Conservation (phyloP, 2,113 vertebrate species). For the Macaca nemestrina region DNA sequence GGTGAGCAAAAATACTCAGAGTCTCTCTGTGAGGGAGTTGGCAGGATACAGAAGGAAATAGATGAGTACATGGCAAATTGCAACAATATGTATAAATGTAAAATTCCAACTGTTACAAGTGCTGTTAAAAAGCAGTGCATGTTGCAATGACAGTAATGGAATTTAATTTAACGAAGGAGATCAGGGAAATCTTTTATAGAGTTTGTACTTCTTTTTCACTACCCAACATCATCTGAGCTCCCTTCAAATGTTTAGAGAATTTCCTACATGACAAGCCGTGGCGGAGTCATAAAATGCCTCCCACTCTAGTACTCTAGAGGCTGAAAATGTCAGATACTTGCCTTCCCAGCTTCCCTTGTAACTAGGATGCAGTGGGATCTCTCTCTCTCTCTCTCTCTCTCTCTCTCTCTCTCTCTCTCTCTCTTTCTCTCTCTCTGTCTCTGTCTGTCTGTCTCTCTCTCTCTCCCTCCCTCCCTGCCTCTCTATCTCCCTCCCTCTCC, state of each 20-base stretch:
- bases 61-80: not conserved
- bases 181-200: not conserved
- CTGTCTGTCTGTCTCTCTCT: too few relatives aligned
- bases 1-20: not conserved
- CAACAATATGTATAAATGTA: not conserved
- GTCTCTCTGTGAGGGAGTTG: not conserved
- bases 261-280: not conserved
- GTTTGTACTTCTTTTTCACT: not conserved
- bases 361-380: not conserved
- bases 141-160: not conserved
- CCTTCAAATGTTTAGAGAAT: not conserved
- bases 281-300: not conserved
- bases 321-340: not conserved
- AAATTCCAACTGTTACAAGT: not conserved
- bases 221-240: not conserved
- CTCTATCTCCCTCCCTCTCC: too few relatives aligned
- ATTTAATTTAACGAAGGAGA: not conserved
- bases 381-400: not conserved
- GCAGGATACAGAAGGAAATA: not conserved
- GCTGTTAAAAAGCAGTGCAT: not conserved
- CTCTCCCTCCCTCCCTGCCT: too few relatives aligned
- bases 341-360: not conserved
- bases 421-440: not conserved
- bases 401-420: fast-evolving
- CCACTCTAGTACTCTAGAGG: not conserved